phyloP scores from a whole-genome alignment of 2,113 vertebrate species.

The Laticauda colubrina region DNA sequence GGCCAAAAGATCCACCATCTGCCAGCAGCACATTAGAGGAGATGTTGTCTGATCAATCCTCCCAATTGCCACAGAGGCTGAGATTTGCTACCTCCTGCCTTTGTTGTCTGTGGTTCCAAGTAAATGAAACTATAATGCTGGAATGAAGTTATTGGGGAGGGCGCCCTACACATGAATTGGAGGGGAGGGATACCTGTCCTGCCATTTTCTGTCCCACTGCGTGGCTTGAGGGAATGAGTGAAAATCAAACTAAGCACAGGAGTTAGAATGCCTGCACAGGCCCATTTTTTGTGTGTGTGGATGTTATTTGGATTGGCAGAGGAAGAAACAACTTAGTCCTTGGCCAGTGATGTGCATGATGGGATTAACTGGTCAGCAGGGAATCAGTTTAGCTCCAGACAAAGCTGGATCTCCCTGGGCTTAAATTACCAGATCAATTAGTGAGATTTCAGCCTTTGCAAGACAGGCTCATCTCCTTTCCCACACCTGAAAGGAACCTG shows the following conservation, averaged over 20 bases:
- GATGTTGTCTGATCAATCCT: background rate
- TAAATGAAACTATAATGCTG: background rate
- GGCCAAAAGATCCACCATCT: background rate
- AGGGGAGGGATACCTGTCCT: background rate
- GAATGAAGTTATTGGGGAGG: background rate
- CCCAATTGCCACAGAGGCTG: background rate
- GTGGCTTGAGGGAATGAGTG: background rate
- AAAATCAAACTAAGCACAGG: background rate
- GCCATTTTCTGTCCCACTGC: background rate
- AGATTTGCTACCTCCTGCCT: background rate
- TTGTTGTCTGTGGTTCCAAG: background rate
- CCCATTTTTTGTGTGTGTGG: background rate
- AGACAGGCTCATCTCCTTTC: background rate
- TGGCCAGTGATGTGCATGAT: background rate
- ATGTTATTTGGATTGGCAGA: background rate
- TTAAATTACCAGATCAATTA: background rate
- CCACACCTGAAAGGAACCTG: background rate
- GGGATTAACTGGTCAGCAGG: background rate
- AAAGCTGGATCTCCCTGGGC: background rate
- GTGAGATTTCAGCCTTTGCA: background rate
- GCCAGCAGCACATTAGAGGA: background rate
- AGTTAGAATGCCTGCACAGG: background rate
- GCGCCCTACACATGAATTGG: background rate
- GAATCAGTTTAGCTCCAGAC: background rate
- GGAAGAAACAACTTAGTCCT: background rate